Evolutionary conservation across 2,797 vertebrate species (phyloP).

Genomic region (Silurus lanzhouensis): DNA sequence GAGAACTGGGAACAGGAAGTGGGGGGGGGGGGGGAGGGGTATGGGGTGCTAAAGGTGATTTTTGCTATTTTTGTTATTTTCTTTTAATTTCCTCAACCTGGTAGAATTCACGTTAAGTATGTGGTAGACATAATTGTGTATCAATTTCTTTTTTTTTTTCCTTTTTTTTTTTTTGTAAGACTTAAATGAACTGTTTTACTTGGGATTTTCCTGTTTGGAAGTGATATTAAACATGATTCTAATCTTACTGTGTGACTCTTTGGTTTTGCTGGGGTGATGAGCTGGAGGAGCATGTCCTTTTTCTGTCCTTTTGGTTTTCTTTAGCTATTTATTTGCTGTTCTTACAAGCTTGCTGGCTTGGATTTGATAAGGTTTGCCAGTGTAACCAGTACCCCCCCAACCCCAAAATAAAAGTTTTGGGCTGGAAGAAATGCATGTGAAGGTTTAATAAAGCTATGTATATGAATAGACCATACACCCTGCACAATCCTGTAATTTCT

Average conservation of each 20-base stretch:
- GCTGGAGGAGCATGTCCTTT: too few species aligned
- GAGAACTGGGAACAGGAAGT: background rate
- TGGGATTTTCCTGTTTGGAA: slow-evolving; percentile 55
- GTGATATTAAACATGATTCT: slow-evolving; percentile 72
- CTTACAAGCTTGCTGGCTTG: too few species aligned
- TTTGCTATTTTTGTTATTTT: slow-evolving; percentile 52
- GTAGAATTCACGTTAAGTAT: slow-evolving; percentile 69
- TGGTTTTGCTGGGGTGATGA: background rate
- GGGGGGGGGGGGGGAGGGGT: slow-evolving; percentile 54
- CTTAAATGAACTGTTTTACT: slow-evolving; percentile 77
- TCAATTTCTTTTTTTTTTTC: slow-evolving; percentile 63
- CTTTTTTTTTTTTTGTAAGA: slow-evolving; percentile 80
- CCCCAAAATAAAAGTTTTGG: too few species aligned
- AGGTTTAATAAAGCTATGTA: too few species aligned
- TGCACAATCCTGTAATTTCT: background rate
- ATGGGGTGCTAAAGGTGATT: slow-evolving; percentile 51
- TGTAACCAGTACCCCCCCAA: too few species aligned
- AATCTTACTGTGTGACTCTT: slow-evolving; percentile 38
- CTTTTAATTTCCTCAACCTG: slow-evolving; percentile 66
- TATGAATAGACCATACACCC: too few species aligned
- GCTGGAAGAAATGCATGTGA: too few species aligned
- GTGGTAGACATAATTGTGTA: slow-evolving; percentile 69
- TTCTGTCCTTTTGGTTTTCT: too few species aligned
- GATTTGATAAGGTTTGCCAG: too few species aligned
- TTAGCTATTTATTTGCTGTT: too few species aligned